These are phyloP conservation scores for Paratrypauchen microcephalus DNA, from an alignment of 2,797 vertebrate species.

Conservation along the genomic window DNA sequence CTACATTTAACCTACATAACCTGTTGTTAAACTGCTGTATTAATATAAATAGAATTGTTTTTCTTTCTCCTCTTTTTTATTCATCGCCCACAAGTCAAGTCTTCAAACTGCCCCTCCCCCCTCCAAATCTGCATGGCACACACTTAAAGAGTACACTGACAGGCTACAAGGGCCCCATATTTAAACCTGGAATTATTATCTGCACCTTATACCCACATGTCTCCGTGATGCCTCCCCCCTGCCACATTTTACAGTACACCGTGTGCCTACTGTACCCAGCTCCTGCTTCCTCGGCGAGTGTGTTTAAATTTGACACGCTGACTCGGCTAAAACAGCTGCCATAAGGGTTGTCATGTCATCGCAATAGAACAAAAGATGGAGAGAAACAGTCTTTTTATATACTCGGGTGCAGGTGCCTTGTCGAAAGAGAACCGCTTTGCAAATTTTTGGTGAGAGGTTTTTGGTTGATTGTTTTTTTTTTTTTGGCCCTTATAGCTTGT, in stretches of 20 bases:
- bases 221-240: conserved; percentile 2
- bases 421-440: conserved; percentile 11
- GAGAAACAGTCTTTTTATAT: conserved; percentile 7
- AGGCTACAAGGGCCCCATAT: conserved; percentile 8
- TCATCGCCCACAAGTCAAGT: neutral
- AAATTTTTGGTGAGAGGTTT: neutral
- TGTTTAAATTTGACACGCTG: conserved; percentile 6
- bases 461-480: conserved; percentile 11
- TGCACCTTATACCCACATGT: neutral
- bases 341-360: conserved; percentile 9
- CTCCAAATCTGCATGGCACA: neutral
- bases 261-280: conserved; percentile 4
- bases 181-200: conserved; percentile 11
- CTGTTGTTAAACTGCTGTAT: neutral
- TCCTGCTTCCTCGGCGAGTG: conserved; percentile 3
- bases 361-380: conserved; percentile 9
- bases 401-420: conserved; percentile 15
- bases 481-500: conserved; percentile 7
- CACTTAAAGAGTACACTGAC: neutral
- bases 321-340: conserved; percentile 14
- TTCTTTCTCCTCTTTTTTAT: neutral
- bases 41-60: neutral
- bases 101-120: neutral
- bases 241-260: conserved; percentile 10
- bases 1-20: too few relatives aligned